These are phyloP conservation scores for Megamerina dolium DNA, from an alignment of 2,888 invertebrate species.

Conservation along the genomic window DNA sequence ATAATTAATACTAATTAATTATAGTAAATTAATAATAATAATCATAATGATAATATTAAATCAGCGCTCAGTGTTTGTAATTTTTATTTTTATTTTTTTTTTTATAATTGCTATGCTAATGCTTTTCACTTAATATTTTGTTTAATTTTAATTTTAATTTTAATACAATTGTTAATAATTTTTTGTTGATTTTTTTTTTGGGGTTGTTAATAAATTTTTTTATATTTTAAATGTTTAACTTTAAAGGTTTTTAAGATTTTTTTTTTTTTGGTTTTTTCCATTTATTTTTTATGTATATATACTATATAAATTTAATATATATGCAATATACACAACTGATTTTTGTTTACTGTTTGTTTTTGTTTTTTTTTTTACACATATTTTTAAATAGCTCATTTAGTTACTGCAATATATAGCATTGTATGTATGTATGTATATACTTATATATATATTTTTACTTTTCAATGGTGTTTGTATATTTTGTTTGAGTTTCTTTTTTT, in stretches of 20 bases:
- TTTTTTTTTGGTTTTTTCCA: background rate
- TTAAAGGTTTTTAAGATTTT: constrained; percentile 2
- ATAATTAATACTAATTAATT: too few relatives aligned
- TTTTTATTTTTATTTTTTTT: constrained; percentile 1
- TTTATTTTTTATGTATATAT: background rate
- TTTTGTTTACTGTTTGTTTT: background rate
- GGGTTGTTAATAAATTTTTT: too few relatives aligned
- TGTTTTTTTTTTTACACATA: background rate
- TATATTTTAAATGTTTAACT: constrained; percentile 8
- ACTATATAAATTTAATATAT: background rate
- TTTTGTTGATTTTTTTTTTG: too few relatives aligned
- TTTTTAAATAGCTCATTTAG: background rate
- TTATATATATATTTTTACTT: too few relatives aligned
- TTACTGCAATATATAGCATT: too few relatives aligned
- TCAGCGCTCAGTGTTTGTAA: constrained; percentile 29
- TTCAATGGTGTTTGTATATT: too few relatives aligned
- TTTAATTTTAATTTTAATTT: background rate
- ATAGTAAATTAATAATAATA: constrained; percentile 18
- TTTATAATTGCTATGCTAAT: background rate
- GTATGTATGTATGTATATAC: too few relatives aligned
- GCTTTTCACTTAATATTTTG: background rate
- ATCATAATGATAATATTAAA: constrained; percentile 35
- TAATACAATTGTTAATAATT: too few relatives aligned
- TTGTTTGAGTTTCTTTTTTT: too few relatives aligned
- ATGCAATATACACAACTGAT: background rate